Conservation (phyloP, 2,888 invertebrate genomes). For the Tetropium fuscum region DNA sequence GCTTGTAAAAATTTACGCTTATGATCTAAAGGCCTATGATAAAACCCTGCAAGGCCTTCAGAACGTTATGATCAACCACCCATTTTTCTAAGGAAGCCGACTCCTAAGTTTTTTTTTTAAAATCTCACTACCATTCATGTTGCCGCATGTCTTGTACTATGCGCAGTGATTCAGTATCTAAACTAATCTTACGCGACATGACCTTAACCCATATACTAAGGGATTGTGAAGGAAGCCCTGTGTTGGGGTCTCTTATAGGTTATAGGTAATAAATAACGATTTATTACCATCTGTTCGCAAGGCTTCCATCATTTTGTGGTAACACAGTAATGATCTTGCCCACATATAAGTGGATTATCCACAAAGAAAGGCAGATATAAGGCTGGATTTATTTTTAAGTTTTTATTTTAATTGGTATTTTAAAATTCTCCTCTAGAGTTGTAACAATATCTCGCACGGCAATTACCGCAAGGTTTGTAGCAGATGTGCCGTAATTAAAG, state of each 20-base stretch:
- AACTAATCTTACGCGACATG: not conserved
- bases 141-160: no score
- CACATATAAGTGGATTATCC: not conserved
- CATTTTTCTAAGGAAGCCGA: no score
- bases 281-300: not conserved
- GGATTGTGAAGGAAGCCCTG: conserved; percentile 4
- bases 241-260: conserved; percentile 4
- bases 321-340: not conserved
- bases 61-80: no score
- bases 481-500: conserved; percentile 7
- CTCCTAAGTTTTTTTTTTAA: no score
- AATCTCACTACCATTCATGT: no score
- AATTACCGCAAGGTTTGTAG: conserved; percentile 9
- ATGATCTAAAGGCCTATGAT: no score
- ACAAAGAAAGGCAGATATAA: not conserved
- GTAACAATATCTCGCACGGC: not conserved
- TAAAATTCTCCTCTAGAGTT: conserved; percentile 4
- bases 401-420: not conserved
- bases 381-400: not conserved
- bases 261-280: not conserved
- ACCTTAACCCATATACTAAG: conserved; percentile 6
- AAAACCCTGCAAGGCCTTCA: no score
- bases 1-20: no score
- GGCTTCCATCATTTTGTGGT: not conserved
- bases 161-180: no score